These are phyloP conservation scores for Hypotaenidia okinawae DNA, from an alignment of 2,797 vertebrate genomes.

Conservation along the genomic window DNA sequence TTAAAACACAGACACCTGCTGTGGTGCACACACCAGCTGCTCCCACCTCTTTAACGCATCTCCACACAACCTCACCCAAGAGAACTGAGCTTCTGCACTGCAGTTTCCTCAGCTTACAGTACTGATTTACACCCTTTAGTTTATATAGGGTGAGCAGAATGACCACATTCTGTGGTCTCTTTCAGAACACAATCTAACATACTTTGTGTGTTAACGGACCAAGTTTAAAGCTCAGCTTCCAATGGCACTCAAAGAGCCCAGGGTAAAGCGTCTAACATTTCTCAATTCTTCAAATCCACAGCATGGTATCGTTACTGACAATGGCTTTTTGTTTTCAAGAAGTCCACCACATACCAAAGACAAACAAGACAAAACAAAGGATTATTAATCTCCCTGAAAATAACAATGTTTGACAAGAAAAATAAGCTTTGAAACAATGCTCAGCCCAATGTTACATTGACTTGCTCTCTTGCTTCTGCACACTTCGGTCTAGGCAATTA, in stretches of 20 bases:
- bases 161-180: neutral
- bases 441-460: neutral
- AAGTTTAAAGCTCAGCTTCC: neutral
- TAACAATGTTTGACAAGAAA: neutral
- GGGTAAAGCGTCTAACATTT: neutral
- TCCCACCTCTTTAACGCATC: neutral
- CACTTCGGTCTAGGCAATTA: neutral
- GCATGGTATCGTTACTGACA: neutral
- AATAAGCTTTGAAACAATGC: neutral
- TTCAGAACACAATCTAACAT: neutral
- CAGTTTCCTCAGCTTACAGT: neutral
- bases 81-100: neutral
- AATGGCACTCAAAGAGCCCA: neutral
- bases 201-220: neutral
- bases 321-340: neutral
- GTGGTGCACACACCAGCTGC: neutral
- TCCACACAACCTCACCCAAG: accelerated
- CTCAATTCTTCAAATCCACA: neutral
- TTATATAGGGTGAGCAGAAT: neutral
- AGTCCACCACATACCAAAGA: neutral
- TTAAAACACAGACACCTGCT: neutral
- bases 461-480: neutral
- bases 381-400: conserved; percentile 10
- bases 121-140: neutral
- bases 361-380: conserved; percentile 7